Conservation (phyloP, 2,888 invertebrate species). For the Chydorus sphaericus region DNA sequence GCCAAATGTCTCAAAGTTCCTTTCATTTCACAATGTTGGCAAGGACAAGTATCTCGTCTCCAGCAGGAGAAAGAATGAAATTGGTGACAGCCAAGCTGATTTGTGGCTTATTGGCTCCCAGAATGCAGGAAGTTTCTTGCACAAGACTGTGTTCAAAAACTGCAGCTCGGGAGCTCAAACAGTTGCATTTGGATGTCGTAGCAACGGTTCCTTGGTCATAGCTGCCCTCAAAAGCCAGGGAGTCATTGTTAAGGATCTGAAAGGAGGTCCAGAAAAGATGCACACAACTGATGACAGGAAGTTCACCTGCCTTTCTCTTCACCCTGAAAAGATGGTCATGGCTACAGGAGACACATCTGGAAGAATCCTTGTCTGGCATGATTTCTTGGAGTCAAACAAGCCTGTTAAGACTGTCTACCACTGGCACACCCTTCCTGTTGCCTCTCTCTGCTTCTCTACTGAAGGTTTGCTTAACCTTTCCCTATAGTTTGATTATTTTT, state of each 20-base stretch:
- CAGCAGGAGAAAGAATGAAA: not conserved
- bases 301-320: constrained; percentile 48
- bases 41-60: not conserved
- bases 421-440: constrained; percentile 61
- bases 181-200: constrained; percentile 12
- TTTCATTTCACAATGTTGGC: not conserved
- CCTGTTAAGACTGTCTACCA: constrained; percentile 41
- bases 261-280: constrained; percentile 16
- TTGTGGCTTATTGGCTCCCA: constrained; percentile 10
- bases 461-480: constrained; percentile 27
- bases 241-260: constrained; percentile 8
- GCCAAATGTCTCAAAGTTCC: not conserved
- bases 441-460: constrained; percentile 46
- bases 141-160: no score
- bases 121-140: no score
- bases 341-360: constrained; percentile 54
- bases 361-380: constrained; percentile 45
- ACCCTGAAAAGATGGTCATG: constrained; percentile 46
- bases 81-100: constrained; percentile 32
- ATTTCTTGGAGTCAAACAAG: constrained; percentile 21
- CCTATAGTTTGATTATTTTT: constrained; percentile 15
- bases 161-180: no score
- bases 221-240: not conserved
- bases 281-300: constrained; percentile 21
- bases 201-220: constrained; percentile 17